Percentiles rank a stretch among this genome's conserved stretches.
Conservation (phyloP, 2,797 vertebrate species). For the Sciurus carolinensis region DNA sequence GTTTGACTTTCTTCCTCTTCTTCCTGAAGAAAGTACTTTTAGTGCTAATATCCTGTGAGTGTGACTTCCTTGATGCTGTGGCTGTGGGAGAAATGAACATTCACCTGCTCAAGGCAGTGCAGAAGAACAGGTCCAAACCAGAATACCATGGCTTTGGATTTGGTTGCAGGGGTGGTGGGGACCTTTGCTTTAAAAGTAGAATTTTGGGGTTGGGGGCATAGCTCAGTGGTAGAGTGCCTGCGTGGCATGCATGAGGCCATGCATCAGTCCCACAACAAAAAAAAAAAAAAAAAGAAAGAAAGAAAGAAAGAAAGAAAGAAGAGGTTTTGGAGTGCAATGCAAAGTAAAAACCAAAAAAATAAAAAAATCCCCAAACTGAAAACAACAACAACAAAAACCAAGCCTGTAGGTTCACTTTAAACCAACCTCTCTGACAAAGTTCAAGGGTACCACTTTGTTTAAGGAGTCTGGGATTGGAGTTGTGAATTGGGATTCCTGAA, state of each 20-base stretch:
- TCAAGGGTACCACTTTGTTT: neutral
- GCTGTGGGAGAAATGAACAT: neutral
- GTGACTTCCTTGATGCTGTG: neutral
- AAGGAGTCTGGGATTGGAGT: neutral
- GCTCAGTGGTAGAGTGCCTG: too few species aligned
- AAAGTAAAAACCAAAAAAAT: neutral
- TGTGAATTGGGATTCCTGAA: neutral
- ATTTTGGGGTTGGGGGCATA: too few species aligned
- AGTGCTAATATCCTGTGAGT: neutral
- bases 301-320: too few species aligned
- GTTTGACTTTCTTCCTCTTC: neutral
- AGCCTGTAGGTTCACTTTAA: conserved; percentile 1
- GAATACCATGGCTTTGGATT: neutral
- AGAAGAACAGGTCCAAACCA: neutral
- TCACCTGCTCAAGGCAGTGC: neutral
- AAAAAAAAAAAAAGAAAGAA: too few species aligned
- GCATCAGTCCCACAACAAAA: too few species aligned
- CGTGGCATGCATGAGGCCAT: too few species aligned
- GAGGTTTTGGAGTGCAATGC: neutral
- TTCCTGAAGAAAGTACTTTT: conserved; percentile 2
- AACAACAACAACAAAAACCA: neutral
- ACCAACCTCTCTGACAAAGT: neutral
- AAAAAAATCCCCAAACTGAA: neutral
- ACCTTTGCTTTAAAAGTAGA: neutral
- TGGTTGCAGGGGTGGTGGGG: neutral